phyloP scores from a whole-genome alignment of 1,140 invertebrate species.

The Calliopsis andreniformis region DNA sequence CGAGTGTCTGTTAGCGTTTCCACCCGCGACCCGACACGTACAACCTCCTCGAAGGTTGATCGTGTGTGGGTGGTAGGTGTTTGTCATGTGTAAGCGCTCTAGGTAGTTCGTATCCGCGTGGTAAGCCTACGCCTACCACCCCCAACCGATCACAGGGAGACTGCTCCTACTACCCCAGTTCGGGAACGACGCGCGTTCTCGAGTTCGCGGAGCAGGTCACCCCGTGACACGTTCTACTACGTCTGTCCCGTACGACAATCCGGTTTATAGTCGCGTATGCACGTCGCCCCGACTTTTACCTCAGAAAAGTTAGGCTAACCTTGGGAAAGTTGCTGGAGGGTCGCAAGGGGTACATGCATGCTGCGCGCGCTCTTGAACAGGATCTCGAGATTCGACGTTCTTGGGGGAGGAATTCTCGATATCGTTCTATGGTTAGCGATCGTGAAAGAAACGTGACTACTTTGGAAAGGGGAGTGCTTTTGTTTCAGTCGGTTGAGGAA shows the following conservation, averaged over 20 bases:
- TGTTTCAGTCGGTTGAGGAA: too few relatives aligned
- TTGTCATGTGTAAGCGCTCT: too few relatives aligned
- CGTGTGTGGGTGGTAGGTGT: slow-evolving; percentile 8
- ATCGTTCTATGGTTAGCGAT: not conserved
- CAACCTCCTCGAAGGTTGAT: not conserved
- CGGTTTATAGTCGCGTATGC: slow-evolving; percentile 33
- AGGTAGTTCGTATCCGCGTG: slow-evolving; percentile 30
- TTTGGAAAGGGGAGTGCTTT: too few relatives aligned
- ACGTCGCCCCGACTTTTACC: slow-evolving; percentile 28
- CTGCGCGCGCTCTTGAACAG: not conserved
- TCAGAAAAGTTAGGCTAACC: slow-evolving; percentile 47
- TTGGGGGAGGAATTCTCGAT: not conserved
- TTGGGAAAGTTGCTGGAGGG: slow-evolving; percentile 28
- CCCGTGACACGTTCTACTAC: slow-evolving; percentile 57
- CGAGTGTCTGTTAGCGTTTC: slow-evolving; percentile 30
- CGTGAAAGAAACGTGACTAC: too few relatives aligned
- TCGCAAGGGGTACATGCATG: not conserved
- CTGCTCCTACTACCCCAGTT: slow-evolving; percentile 65
- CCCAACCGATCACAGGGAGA: slow-evolving; percentile 55
- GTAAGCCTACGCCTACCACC: slow-evolving; percentile 71
- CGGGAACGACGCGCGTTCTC: slow-evolving; percentile 49
- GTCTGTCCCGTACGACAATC: slow-evolving; percentile 31
- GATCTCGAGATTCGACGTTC: not conserved
- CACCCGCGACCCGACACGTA: slow-evolving; percentile 26
- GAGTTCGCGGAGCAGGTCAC: slow-evolving; percentile 64